These are phyloP conservation scores for Drosophila grimshawi DNA, from an alignment of 1,140 invertebrate species.

Conservation along the genomic window DNA sequence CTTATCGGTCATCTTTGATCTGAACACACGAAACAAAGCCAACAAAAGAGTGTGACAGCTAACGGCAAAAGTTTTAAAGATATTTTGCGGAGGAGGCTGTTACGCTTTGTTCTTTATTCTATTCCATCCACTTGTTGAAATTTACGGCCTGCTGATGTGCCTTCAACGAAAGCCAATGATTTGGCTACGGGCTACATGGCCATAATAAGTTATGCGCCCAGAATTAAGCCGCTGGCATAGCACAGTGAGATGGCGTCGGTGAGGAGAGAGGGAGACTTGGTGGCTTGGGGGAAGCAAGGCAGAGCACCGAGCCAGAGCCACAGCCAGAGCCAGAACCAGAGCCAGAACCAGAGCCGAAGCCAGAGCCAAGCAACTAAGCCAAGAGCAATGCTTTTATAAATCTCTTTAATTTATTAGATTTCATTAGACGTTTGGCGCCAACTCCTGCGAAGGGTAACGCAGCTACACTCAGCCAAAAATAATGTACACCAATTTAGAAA, in stretches of 20 bases:
- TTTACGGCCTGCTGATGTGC: slow-evolving; percentile 55
- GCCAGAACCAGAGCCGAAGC: not conserved
- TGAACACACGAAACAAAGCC: slow-evolving; percentile 21
- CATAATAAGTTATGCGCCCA: slow-evolving; percentile 62
- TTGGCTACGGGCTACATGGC: slow-evolving; percentile 35
- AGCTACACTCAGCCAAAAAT: not conserved
- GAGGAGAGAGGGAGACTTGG: not conserved
- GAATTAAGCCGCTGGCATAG: slow-evolving; percentile 51
- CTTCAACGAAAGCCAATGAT: slow-evolving; percentile 53
- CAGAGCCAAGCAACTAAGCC: slow-evolving; percentile 13
- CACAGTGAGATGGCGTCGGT: not conserved
- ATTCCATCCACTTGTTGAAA: slow-evolving; percentile 49
- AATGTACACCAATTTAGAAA: too few relatives aligned
- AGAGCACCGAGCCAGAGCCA: not conserved
- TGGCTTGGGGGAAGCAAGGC: not conserved
- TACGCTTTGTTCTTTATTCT: not conserved
- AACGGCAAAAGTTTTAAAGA: slow-evolving; percentile 39
- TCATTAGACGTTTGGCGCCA: slow-evolving; percentile 74
- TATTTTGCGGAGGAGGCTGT: not conserved
- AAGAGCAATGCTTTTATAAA: slow-evolving; percentile 70
- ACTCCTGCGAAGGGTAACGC: slow-evolving; percentile 45
- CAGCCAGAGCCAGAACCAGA: not conserved
- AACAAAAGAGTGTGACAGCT: slow-evolving; percentile 59
- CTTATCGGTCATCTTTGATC: slow-evolving; percentile 43
- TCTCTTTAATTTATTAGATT: slow-evolving; percentile 82